Base-by-base conservation (phyloP, 1,140 invertebrate species). In the Pseudobourletiella spinata region DNA sequence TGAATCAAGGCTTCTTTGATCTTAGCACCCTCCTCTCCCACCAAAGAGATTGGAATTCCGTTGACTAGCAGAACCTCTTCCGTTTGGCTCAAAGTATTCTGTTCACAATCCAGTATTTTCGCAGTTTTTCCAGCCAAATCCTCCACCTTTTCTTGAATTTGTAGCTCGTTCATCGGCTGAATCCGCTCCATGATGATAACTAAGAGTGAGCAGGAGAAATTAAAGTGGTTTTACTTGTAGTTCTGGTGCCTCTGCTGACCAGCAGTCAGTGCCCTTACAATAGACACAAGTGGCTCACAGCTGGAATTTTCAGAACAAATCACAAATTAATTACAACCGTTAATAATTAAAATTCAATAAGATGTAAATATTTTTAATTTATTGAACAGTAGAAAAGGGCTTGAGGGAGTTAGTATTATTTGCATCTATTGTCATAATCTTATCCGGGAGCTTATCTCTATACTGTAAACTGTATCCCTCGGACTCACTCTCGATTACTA, bases 111-210 rank as follows among this genome's bases (percentile, higher is more conserved):
- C 43, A 87, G 80, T 52, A 88, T 83, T 75, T 84, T 83, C 11
- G 81, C 83, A 39, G 83, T 83, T 52, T 84, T 85, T 57, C 86
- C 86, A 57, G 87, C 80, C 57, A 88, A 82, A 58, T 84, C 84
- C 74, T 87, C 84, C 44, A 88, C 86, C 35, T 85, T 86, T 66
- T 84, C 85, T 70, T 86, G 84, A 58, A 87, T 85, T 73, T 88
- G 52, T 32, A 55, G 52, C 52, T 55, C 52, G 29, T 55, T 55
- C 52, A 59, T 46, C 20, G 18, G 54, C 15, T 57, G 35, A n/a
- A 57, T 48, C 18, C 43, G 11, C 16, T 50, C 44, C 58, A 32
- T 51, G 30, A 8, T 39, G 32, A n/a, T n/a, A n/a, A 8, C 32
- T 39, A 8, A 39, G 8, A n/a, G 8, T 39, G 32, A n/a, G 32